Conservation (phyloP, 2,797 vertebrate species). For the Muscicapa comitata region DNA sequence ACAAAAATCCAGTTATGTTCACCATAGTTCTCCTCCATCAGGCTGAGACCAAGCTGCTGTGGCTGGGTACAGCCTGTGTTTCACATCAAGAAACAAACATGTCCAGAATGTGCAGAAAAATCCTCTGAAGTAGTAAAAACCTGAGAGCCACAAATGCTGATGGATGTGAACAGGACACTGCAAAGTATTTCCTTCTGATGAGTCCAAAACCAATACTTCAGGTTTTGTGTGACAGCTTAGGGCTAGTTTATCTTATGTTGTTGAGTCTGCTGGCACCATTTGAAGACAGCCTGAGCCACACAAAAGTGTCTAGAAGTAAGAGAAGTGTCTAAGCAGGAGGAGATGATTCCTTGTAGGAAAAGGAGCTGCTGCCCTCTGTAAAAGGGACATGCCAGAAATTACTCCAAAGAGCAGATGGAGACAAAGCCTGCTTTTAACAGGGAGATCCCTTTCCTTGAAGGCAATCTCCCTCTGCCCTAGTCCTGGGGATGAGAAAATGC, state of each 20-base stretch:
- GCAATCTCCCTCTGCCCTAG: not conserved
- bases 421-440: not conserved
- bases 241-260: not conserved
- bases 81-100: not conserved
- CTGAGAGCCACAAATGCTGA: not conserved
- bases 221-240: slow-evolving; percentile 8
- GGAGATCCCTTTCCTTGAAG: not conserved
- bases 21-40: not conserved
- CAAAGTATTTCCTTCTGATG: slow-evolving; percentile 55
- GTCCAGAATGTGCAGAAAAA: not conserved
- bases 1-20: not conserved
- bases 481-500: not conserved
- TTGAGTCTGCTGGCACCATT: not conserved
- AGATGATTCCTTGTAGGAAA: not conserved
- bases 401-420: not conserved
- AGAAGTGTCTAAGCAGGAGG: not conserved
- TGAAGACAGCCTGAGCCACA: not conserved
- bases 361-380: not conserved
- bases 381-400: not conserved
- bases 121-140: not conserved
- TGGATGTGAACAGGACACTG: slow-evolving; percentile 33
- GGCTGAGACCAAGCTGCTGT: not conserved
- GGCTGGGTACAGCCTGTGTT: not conserved
- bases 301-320: not conserved
- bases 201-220: slow-evolving; percentile 41